These are phyloP conservation scores for Orussus abietinus DNA, from an alignment of 1,140 invertebrate species.

Conservation along the genomic window DNA sequence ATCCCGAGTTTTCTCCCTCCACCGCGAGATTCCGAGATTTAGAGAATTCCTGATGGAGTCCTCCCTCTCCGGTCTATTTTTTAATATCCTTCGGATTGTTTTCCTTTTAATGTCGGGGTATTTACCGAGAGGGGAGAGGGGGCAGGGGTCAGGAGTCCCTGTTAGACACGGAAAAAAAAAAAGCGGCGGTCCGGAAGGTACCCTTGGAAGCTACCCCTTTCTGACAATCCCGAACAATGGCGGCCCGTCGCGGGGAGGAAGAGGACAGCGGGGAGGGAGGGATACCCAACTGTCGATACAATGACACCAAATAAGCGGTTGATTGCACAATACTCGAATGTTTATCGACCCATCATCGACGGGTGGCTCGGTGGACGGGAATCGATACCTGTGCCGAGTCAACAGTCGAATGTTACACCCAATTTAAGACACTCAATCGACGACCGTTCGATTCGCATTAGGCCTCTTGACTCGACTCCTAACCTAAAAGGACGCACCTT, in stretches of 20 bases:
- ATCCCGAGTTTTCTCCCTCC: too few species aligned
- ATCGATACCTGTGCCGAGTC: slow-evolving; percentile 31
- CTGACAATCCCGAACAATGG: slow-evolving; percentile 10
- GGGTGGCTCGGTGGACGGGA: slow-evolving; percentile 26
- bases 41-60: too few species aligned
- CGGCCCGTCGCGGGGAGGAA: slow-evolving; percentile 16
- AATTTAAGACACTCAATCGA: slow-evolving; percentile 45
- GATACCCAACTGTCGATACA: slow-evolving; percentile 41
- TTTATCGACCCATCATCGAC: slow-evolving; percentile 50
- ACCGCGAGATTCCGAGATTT: too few species aligned
- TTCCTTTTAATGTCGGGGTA: too few species aligned
- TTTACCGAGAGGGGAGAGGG: slow-evolving; percentile 16
- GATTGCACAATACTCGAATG: slow-evolving; percentile 50
- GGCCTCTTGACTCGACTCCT: too few species aligned
- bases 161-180: slow-evolving; percentile 7
- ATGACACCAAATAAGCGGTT: slow-evolving; percentile 51
- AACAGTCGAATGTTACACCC: slow-evolving; percentile 49
- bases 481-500: too few species aligned
- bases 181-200: too few species aligned
- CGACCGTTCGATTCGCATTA: slow-evolving; percentile 35
- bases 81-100: too few species aligned
- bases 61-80: too few species aligned
- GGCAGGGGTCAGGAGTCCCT: slow-evolving; percentile 13
- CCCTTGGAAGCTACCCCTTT: too few species aligned
- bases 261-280: slow-evolving; percentile 35